Evolutionary conservation across 2,113 vertebrate species (phyloP).

Genomic region (Dasyurus viverrinus): DNA sequence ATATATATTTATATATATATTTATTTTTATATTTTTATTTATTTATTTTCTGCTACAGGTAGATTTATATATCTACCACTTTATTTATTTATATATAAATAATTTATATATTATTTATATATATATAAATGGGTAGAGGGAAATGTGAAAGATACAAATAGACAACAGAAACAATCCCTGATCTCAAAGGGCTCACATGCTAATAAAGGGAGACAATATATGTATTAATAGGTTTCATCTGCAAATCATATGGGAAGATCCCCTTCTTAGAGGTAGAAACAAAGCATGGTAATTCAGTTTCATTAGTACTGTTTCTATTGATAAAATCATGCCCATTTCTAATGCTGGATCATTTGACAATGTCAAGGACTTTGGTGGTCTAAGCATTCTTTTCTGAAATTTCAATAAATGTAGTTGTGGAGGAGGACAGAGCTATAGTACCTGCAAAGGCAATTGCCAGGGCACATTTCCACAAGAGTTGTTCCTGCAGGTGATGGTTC

Average conservation of each 20-base stretch:
- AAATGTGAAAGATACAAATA: constrained; percentile 6
- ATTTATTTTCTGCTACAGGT: no score
- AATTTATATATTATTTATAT: no score
- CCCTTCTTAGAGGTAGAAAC: neutral
- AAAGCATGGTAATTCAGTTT: neutral
- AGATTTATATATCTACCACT: no score
- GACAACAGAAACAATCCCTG: neutral
- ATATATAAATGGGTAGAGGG: neutral
- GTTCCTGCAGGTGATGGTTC: neutral
- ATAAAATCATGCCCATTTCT: neutral
- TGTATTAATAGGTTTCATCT: neutral
- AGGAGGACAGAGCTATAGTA: neutral
- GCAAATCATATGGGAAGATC: neutral
- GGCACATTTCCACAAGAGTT: neutral
- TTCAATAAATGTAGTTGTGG: neutral
- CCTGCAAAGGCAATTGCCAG: neutral
- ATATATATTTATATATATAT: no score
- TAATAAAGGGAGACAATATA: neutral
- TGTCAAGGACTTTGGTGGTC: neutral
- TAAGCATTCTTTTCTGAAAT: neutral
- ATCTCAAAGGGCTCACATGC: constrained; percentile 11
- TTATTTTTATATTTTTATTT: no score
- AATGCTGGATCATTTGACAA: neutral
- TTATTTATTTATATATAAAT: no score
- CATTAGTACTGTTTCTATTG: neutral